A percentile compares a stretch with the other conserved stretches of the same genome.
Conservation (phyloP, 2,797 vertebrate species). For the Trematomus bernacchii region DNA sequence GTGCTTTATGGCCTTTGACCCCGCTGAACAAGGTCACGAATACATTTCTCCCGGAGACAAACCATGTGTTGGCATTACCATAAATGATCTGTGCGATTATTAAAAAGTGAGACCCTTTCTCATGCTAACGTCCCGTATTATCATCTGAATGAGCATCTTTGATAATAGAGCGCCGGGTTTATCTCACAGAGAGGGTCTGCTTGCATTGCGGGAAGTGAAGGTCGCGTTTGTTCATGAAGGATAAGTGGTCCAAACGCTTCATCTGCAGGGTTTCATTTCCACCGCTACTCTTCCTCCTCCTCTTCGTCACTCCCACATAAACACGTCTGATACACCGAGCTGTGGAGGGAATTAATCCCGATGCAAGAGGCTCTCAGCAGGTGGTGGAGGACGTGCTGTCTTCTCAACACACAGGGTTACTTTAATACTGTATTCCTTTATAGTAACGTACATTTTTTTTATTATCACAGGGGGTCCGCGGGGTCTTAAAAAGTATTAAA, state of each 20-base stretch:
- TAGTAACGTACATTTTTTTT: no score
- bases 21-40: constrained; percentile 17
- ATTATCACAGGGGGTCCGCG: no score
- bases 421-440: no score
- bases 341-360: neutral
- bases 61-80: constrained; percentile 46
- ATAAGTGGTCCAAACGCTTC: constrained; percentile 28
- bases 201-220: constrained; percentile 68
- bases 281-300: neutral
- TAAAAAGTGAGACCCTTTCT: constrained; percentile 42
- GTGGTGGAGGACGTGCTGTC: neutral
- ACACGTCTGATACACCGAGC: constrained; percentile 1
- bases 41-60: constrained; percentile 30
- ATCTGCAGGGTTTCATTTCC: constrained; percentile 29
- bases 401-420: no score
- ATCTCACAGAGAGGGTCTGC: constrained; percentile 51
- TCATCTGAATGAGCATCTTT: constrained; percentile 75
- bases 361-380: constrained; percentile 1
- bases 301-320: neutral
- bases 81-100: constrained; percentile 52
- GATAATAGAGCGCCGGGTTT: constrained; percentile 59
- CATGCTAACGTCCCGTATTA: constrained; percentile 61
- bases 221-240: constrained; percentile 52
- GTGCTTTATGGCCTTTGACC: constrained; percentile 29
- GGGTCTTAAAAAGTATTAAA: no score